These are phyloP conservation scores for Plecturocebus donacophilus DNA, from an alignment of 2,113 vertebrate genomes.

Conservation along the genomic window DNA sequence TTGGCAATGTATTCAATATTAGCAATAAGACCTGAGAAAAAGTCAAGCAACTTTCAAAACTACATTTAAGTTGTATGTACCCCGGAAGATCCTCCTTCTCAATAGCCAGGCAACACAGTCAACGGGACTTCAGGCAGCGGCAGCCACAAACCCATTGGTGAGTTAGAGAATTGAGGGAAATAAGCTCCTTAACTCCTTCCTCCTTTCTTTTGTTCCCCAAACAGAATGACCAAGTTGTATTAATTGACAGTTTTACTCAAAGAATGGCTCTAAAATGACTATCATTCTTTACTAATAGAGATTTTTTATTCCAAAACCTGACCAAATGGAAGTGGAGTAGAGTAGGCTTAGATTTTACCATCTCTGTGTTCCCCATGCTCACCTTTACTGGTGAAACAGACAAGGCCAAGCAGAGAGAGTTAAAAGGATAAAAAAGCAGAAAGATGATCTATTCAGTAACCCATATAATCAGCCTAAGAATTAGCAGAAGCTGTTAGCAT, in stretches of 20 bases:
- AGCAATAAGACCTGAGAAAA: background rate
- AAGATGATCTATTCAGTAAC: background rate
- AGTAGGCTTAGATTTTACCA: background rate
- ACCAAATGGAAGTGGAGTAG: background rate
- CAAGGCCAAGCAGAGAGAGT: background rate
- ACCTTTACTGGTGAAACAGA: background rate
- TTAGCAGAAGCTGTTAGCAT: background rate
- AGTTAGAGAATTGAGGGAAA: conserved; percentile 48
- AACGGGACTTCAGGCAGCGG: conserved; percentile 13
- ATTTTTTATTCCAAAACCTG: conserved; percentile 23
- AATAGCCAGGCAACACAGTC: background rate
- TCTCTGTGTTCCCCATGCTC: background rate
- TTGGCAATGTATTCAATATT: background rate
- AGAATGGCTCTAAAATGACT: conserved; percentile 27
- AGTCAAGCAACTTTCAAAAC: background rate
- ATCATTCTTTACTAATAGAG: conserved; percentile 41
- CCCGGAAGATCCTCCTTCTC: background rate
- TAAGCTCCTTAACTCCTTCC: background rate
- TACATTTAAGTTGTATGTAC: background rate
- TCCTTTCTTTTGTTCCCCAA: background rate
- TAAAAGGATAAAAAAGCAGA: background rate
- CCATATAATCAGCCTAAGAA: background rate
- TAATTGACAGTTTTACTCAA: conserved; percentile 1
- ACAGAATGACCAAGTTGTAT: conserved; percentile 44
- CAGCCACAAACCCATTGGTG: background rate